Conservation (phyloP, 2,888 invertebrate species). For the Schizaphis graminum region DNA sequence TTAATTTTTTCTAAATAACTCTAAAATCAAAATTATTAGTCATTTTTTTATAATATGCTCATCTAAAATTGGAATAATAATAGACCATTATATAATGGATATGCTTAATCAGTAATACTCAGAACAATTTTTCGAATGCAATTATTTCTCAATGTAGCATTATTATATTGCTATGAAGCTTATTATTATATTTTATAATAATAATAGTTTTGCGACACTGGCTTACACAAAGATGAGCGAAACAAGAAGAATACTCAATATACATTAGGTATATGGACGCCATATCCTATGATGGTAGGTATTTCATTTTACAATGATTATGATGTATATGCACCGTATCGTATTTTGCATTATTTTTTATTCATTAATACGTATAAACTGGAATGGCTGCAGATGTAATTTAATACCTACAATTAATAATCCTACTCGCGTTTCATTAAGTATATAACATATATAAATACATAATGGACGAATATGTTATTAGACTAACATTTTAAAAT, state of each 20-base stretch:
- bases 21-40: neutral
- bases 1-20: neutral
- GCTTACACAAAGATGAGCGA: neutral
- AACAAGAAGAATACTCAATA: neutral
- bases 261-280: neutral
- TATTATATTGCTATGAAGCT: neutral
- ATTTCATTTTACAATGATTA: neutral
- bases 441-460: neutral
- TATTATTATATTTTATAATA: too few relatives aligned
- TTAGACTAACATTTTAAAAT: too few relatives aligned
- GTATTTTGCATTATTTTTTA: neutral
- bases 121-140: neutral
- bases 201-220: neutral
- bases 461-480: neutral
- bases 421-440: neutral
- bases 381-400: neutral
- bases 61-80: neutral
- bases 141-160: neutral
- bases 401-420: neutral
- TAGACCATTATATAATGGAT: neutral
- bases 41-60: neutral
- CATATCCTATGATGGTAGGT: neutral
- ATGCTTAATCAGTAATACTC: neutral
- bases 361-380: neutral
- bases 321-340: neutral